These are phyloP conservation scores for Hypocryptadius cinnamomeus DNA, from an alignment of 2,113 vertebrate species.

Conservation along the genomic window DNA sequence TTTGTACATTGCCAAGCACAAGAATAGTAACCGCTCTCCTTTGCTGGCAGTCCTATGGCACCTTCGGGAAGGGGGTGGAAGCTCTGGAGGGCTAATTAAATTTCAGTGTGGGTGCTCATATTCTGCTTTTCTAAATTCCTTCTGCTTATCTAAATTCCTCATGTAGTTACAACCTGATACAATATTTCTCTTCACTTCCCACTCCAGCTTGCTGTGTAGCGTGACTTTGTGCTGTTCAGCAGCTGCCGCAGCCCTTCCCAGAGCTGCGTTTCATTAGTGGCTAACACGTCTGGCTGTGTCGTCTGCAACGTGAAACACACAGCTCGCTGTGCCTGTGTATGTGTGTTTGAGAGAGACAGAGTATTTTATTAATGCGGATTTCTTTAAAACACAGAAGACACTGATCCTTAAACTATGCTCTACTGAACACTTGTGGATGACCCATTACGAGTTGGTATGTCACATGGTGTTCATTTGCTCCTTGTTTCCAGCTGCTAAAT, in stretches of 20 bases:
- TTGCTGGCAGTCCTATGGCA: background rate
- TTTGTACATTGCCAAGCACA: constrained; percentile 14
- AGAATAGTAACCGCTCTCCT: background rate
- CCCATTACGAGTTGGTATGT: background rate
- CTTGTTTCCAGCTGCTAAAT: constrained; percentile 61
- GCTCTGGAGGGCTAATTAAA: constrained; percentile 38
- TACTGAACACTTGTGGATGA: background rate
- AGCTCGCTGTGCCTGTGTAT: background rate
- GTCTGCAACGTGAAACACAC: background rate
- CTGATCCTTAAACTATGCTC: background rate
- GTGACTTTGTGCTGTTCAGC: constrained; percentile 10
- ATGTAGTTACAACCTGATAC: constrained; percentile 54
- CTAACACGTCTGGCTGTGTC: background rate
- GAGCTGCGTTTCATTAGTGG: background rate
- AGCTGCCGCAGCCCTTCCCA: background rate
- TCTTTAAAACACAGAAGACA: background rate
- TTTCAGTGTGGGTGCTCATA: constrained; percentile 58
- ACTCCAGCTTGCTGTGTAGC: constrained; percentile 18
- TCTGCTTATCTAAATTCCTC: constrained; percentile 34
- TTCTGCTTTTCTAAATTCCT: constrained; percentile 56
- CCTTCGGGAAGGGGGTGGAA: constrained; percentile 14
- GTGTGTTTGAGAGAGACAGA: background rate
- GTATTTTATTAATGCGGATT: background rate
- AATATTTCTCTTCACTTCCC: constrained; percentile 49
- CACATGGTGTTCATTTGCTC: constrained; percentile 54